Conservation (phyloP, 92 coral and sea anemone genomes). For the Palythoa grandis region DNA sequence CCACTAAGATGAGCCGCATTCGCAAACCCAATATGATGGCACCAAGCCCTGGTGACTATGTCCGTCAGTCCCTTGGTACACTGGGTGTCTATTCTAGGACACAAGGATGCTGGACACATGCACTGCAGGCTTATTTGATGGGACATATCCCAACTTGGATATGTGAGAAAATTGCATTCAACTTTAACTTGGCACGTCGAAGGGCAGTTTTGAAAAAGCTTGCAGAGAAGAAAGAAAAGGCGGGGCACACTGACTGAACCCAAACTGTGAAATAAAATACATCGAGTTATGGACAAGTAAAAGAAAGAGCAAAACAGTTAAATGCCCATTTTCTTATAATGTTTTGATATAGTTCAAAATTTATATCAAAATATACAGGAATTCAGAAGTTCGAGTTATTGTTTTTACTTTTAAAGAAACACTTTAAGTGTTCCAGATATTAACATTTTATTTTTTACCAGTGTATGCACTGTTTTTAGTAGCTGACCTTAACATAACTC, state of each 20-base stretch:
- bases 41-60: slow-evolving; percentile 77
- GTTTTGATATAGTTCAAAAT: too few relatives aligned
- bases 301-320: not conserved
- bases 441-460: too few relatives aligned
- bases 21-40: slow-evolving; percentile 56
- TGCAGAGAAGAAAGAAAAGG: slow-evolving; percentile 56
- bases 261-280: not conserved
- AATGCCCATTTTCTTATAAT: too few relatives aligned
- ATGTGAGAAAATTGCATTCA: slow-evolving; percentile 60
- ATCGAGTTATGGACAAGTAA: not conserved
- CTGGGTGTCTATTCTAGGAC: slow-evolving; percentile 79
- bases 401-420: too few relatives aligned
- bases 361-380: too few relatives aligned
- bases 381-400: too few relatives aligned
- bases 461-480: too few relatives aligned
- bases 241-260: slow-evolving; percentile 24
- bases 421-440: too few relatives aligned
- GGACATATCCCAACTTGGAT: slow-evolving; percentile 66
- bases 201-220: slow-evolving; percentile 78
- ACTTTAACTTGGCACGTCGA: slow-evolving; percentile 67
- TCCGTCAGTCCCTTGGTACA: slow-evolving; percentile 76
- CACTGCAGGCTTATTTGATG: slow-evolving; percentile 71
- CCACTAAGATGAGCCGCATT: slow-evolving; percentile 85
- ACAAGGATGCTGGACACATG: slow-evolving; percentile 87
- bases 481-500: too few relatives aligned